phyloP scores from a whole-genome alignment of 2,888 invertebrate species.

The Pheosia gnoma region DNA sequence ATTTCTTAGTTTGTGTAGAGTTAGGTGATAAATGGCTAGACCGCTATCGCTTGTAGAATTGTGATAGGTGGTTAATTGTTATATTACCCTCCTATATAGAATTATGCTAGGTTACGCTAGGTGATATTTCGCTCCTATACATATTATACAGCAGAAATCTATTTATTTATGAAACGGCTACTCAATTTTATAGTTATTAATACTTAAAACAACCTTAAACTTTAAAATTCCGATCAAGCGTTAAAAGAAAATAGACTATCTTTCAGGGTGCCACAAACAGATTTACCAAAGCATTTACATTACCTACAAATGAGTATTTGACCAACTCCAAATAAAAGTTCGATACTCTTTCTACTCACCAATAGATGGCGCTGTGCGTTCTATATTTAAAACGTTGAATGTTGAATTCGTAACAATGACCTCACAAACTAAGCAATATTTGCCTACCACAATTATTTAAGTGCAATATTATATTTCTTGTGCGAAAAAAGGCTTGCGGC shows the following conservation, averaged over 20 bases:
- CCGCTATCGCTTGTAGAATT: not conserved
- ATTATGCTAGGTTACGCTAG: too few species aligned
- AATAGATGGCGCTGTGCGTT: constrained; percentile 59
- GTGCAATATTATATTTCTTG: constrained; percentile 60
- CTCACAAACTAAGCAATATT: constrained; percentile 47
- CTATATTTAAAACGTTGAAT: not conserved
- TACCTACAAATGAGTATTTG: not conserved
- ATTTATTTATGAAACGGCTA: too few species aligned
- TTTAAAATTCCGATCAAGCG: too few species aligned
- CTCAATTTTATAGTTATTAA: too few species aligned
- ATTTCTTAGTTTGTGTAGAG: not conserved
- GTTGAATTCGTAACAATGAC: constrained; percentile 34
- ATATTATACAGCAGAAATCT: too few species aligned
- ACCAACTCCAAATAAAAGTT: not conserved
- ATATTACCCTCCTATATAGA: too few species aligned
- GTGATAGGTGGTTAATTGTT: too few species aligned
- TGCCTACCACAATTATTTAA: constrained; percentile 60
- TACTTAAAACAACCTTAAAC: too few species aligned
- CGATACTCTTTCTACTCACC: constrained; percentile 43
- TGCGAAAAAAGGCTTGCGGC: constrained; percentile 65
- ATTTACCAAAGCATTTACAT: not conserved
- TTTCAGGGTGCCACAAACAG: too few species aligned
- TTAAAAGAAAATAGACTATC: too few species aligned
- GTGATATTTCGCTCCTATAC: too few species aligned
- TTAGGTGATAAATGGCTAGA: not conserved